phyloP scores from a whole-genome alignment of 2,888 invertebrate genomes.

The Agapetus fuscipes region DNA sequence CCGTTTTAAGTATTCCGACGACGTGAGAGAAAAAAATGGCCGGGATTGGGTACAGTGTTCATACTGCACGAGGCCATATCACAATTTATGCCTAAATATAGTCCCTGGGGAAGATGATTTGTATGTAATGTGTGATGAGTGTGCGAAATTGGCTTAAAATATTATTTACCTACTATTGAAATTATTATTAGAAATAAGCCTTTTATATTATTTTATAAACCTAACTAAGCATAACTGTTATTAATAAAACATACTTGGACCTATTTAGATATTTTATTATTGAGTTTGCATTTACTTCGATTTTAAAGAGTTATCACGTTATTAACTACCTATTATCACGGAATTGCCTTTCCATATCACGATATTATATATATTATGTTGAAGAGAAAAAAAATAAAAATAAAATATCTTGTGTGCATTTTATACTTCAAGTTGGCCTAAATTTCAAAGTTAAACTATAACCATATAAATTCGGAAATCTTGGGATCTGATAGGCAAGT shows the following conservation, averaged over 20 bases:
- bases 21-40: conserved; percentile 4
- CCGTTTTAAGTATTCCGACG: not conserved
- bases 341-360: conserved; percentile 3
- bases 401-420: not conserved
- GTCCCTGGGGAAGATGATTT: conserved; percentile 2
- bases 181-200: conserved; percentile 2
- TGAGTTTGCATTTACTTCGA: conserved; percentile 2
- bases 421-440: not conserved
- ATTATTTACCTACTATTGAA: too few relatives aligned
- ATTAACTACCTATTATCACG: conserved; percentile 1
- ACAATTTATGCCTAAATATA: conserved; percentile 4
- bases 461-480: conserved; percentile 1
- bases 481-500: not conserved
- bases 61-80: conserved; percentile 2
- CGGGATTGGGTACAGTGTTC: conserved; percentile 4
- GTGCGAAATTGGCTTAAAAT: not conserved
- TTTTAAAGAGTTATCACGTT: conserved; percentile 3
- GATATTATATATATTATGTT: not conserved
- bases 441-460: conserved; percentile 1
- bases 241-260: conserved; percentile 4
- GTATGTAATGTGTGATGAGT: conserved; percentile 5
- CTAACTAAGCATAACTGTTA: conserved; percentile 4
- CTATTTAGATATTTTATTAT: conserved; percentile 1
- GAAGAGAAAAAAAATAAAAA: not conserved
- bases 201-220: conserved; percentile 1